Percentiles rank a stretch among this genome's conserved stretches.
Conservation (phyloP, 2,797 vertebrate species). For the Pangasius macronema region DNA sequence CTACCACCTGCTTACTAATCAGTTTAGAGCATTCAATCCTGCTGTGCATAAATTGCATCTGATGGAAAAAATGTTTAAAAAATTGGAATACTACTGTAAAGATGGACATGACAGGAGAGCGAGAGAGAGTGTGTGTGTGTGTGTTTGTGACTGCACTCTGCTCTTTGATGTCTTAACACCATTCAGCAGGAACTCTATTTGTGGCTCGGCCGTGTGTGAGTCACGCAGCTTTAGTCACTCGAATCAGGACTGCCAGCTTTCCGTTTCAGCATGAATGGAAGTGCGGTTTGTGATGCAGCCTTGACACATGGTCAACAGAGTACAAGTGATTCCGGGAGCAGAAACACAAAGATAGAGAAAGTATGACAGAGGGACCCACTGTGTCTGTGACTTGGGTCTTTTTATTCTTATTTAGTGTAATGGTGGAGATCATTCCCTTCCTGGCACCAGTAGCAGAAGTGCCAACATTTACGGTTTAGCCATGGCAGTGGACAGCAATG, state of each 20-base stretch:
- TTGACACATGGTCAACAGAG: slow-evolving; percentile 21
- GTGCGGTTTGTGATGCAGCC: slow-evolving; percentile 40
- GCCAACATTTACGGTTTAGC: neutral
- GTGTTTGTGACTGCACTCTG: neutral
- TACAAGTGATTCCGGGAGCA: slow-evolving; percentile 7
- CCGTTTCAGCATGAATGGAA: slow-evolving; percentile 49
- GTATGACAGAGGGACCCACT: slow-evolving; percentile 8
- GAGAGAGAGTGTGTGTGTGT: neutral
- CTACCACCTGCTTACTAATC: neutral
- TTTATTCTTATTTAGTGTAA: slow-evolving; percentile 70
- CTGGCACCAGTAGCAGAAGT: neutral
- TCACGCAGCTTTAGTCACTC: slow-evolving; percentile 39
- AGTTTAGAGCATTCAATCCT: neutral
- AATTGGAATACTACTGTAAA: neutral
- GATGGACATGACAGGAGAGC: neutral
- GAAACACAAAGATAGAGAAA: slow-evolving; percentile 7
- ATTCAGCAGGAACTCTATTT: slow-evolving; percentile 41
- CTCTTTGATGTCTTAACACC: slow-evolving; percentile 31
- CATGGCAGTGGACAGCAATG: neutral
- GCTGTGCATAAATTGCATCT: neutral
- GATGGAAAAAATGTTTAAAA: neutral
- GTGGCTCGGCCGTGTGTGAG: slow-evolving; percentile 30
- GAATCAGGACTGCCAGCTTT: slow-evolving; percentile 37
- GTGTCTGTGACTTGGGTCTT: slow-evolving; percentile 38
- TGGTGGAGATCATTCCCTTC: slow-evolving; percentile 71